Base-by-base conservation (phyloP, 2,888 invertebrate genomes). In the Deilephila elpenor region DNA sequence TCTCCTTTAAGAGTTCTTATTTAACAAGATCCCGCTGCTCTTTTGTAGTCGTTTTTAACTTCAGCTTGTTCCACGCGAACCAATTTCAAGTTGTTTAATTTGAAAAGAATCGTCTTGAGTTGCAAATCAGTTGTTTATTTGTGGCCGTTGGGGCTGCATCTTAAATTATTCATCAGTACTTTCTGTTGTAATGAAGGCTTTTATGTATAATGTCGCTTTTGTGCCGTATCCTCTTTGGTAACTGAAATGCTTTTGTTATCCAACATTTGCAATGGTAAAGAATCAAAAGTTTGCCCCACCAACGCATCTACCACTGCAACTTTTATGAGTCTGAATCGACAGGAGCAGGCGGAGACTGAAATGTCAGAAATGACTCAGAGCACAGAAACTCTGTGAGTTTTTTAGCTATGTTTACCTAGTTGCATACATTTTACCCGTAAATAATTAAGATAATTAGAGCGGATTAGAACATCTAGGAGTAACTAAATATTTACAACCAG, bases 41-140 rank as follows among this genome's bases (percentile, higher is more conserved):
- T 88, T 89, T 89, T 89, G 88, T 88, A 86, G 81, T 85, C 84
- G 78, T 79, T 82, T 82, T 77, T 77, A 88, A 86, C 81, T 85
- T 84, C 74, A 80, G 78, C 85, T 81, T 82, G 82, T 85, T 84
- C 77, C 80, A 81, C 78, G 76, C 78, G 79, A 82, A 81, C 85
- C 85, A 89, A 87, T 89, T 87, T 84, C 77, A 90, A 89, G 86
- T 89, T 89, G 80, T 85, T 88, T 89, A 84, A 88, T 88, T 89
- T 87, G 80, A 84, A 86, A 86, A 82, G 83, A 85, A 86, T 84
- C 78, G 79, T 77, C 73, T 82, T 80, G 81, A 78, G 79, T 82
- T 83, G 79, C 75, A 79, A 83, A 82, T 74, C 77, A 79, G 79
- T 78, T 75, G 76, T 34, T 59, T 25, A 60, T 67, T 77, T 61